Evolutionary conservation across 2,888 invertebrate genomes (phyloP), one percentile per base, ranked within the genome.

Genomic region (Embidobia sp.): DNA sequence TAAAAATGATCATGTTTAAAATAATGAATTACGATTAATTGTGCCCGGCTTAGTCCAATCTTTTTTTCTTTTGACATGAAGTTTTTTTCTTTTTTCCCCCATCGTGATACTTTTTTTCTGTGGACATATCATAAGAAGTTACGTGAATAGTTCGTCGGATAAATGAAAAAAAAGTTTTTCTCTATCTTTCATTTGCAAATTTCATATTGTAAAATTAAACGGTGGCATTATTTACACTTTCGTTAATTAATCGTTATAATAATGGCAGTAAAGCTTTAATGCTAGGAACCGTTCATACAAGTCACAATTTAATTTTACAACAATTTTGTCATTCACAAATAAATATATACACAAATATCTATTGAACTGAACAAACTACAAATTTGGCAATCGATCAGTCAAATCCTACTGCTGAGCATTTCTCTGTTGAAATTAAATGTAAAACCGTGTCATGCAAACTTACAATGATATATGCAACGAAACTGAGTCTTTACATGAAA

Each of bases 31-130:
- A 86, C 83, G 85, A 86, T 85, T 87, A 86, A 87, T 88, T 87
- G 88, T 88, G 87, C 88, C 88, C 88, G 83, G 87, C 86, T 84
- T 86, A 86, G 87, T 88, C 88, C 89, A 88, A 88, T 88, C 84
- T 88, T 88, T 88, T 86, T 86, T 86, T 87, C 86, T 87, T 87
- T 86, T 87, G 84, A 85, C 84, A 85, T 83, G 83, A 85, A 83
- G 86, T 84, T 84, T 85, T 84, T 85, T 84, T 84, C 82, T 84
- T 87, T 88, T 84, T 88, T 89, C 86, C 82, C 85, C 88, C 88
- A 86, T 87, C 87, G 87, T 87, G 85, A 87, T 88, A 48, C 86
- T 88, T 87, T 87, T 88, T 88, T 88, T 89, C 88, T 89, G 88
- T 89, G 89, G 89, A 89, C 88, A 89, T 88, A 88, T 88, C 86